A percentile compares a stretch with the other conserved stretches of the same genome.
These are phyloP conservation scores for Triops longicaudatus DNA, from an alignment of 1,140 invertebrate genomes.

Conservation along the genomic window DNA sequence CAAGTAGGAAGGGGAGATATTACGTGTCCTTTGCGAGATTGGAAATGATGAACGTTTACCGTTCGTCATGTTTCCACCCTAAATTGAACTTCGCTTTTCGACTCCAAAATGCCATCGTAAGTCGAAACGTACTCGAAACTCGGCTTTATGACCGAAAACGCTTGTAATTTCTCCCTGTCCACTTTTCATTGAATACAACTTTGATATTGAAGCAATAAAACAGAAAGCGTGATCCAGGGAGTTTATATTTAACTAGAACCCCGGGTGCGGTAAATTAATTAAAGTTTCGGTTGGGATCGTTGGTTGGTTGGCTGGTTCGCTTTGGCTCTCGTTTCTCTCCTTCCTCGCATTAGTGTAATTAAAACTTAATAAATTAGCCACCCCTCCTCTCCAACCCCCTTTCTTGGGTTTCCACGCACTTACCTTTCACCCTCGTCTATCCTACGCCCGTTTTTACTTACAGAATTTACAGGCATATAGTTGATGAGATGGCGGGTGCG, in stretches of 20 bases:
- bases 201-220: constrained; percentile 13
- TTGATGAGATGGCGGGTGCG: neutral
- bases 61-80: too few species aligned
- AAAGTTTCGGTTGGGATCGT: neutral
- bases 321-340: neutral
- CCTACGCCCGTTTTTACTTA: neutral
- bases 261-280: neutral
- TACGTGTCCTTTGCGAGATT: too few species aligned
- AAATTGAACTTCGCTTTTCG: too few species aligned
- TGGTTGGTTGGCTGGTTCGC: neutral
- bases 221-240: neutral
- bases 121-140: too few species aligned
- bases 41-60: too few species aligned
- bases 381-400: neutral
- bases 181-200: neutral
- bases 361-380: constrained; percentile 9
- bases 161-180: neutral
- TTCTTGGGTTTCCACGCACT: neutral
- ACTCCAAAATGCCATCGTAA: too few species aligned
- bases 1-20: too few species aligned
- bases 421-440: neutral
- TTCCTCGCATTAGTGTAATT: neutral
- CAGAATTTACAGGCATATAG: constrained; percentile 1
- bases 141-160: too few species aligned
- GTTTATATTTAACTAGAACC: neutral